Evolutionary conservation across 2,888 invertebrate species (phyloP).

Genomic region (Muscina levida): DNA sequence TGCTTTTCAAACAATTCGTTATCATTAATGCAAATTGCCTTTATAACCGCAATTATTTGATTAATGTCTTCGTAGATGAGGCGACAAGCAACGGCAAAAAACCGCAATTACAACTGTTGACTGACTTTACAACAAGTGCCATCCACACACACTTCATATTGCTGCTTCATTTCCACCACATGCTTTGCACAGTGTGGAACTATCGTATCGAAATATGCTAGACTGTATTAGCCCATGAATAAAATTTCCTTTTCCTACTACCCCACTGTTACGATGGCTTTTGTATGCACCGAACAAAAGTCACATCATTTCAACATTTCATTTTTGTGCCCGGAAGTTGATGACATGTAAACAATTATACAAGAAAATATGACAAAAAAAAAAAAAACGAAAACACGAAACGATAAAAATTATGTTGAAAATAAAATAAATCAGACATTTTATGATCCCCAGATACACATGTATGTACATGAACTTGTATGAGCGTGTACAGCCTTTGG

Average conservation of each 20-base stretch:
- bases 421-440: conserved; percentile 42
- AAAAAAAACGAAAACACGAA: too few relatives aligned
- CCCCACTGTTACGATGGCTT: background rate
- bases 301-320: background rate
- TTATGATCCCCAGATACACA: conserved; percentile 7
- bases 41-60: conserved; percentile 57
- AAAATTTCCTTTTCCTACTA: background rate
- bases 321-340: conserved; percentile 28
- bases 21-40: conserved; percentile 21
- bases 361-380: conserved; percentile 18
- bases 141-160: background rate
- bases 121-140: background rate
- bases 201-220: too few relatives aligned
- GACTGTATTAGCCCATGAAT: background rate
- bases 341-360: conserved; percentile 53
- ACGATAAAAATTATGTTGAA: conserved; percentile 2
- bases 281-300: background rate
- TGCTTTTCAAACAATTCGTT: background rate
- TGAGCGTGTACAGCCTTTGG: too few relatives aligned
- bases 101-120: conserved; percentile 21
- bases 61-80: conserved; percentile 48
- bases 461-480: background rate
- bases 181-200: background rate
- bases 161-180: background rate
- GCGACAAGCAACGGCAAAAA: background rate